These are phyloP conservation scores for Lepus americanus DNA, from an alignment of 2,113 vertebrate species.

Conservation along the genomic window DNA sequence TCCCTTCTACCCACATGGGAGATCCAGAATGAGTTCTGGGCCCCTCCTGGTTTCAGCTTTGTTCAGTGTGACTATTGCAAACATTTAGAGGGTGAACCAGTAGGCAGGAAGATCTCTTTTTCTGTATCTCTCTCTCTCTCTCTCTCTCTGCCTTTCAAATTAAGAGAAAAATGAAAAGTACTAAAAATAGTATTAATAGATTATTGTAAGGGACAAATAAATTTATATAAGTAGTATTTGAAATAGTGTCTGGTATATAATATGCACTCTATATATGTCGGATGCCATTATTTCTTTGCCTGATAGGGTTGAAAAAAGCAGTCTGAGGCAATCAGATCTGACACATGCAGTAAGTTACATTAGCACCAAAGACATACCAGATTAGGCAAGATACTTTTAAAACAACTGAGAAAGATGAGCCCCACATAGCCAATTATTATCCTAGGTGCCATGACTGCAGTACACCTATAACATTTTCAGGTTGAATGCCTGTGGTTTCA, in stretches of 20 bases:
- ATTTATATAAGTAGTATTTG: not conserved
- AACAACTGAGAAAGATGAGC: slow-evolving; percentile 42
- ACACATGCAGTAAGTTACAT: not conserved
- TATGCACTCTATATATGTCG: not conserved
- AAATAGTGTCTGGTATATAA: not conserved
- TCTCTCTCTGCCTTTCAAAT: too few species aligned
- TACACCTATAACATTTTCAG: not conserved
- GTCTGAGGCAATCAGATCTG: not conserved
- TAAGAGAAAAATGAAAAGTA: too few species aligned
- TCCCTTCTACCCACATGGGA: too few species aligned
- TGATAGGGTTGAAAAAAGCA: not conserved
- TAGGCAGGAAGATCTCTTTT: too few species aligned
- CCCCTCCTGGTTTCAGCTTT: too few species aligned
- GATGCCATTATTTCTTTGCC: not conserved
- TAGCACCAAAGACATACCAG: not conserved
- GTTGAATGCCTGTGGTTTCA: not conserved
- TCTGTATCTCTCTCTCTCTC: too few species aligned
- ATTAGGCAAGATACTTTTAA: not conserved
- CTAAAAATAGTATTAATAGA: not conserved
- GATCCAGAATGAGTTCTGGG: too few species aligned
- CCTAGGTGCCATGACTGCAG: not conserved
- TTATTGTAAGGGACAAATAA: not conserved
- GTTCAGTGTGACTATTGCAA: too few species aligned
- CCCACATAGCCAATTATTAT: not conserved
- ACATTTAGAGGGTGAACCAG: too few species aligned